Evolutionary conservation across 2,113 vertebrate species (phyloP), one percentile per base, ranked within the genome.

Genomic region (Spheniscus mendiculus): DNA sequence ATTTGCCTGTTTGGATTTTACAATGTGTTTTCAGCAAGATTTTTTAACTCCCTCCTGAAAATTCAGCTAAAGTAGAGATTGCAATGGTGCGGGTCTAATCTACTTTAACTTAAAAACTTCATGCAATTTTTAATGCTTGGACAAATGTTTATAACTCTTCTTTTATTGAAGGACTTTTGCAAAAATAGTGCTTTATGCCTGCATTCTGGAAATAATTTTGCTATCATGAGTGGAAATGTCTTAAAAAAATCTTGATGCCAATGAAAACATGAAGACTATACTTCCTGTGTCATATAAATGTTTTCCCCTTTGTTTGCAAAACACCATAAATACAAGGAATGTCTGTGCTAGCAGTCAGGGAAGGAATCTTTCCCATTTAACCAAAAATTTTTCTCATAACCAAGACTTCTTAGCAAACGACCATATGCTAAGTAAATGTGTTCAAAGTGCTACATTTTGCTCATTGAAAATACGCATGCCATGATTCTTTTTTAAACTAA

Each of bases 371-470:
- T 95, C 74, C 91, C 84, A 91, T 97, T 94, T 95, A 97, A 97
- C 92, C 89, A 95, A 96, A 96, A 88, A 63, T 1, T 62, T 78
- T 93, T 96, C 69, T 97, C 80, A 62, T 96, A 97, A 97, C 96
- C 91, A 95, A 90, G 93, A 88, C 47, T 95, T 88, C 80, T 90
- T 80, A 90, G 94, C 86, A 94, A 95, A 96, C 86, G 6, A 97
- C 92, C 93, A 95, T 97, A 97, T 91, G 94, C 89, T 96, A 91
- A 88, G 92, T 93, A 97, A 97, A 97, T 97, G 96, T 97, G 95
- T 97, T 97, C 87, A 40, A 94, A 97, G 97, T 94, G 90, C 82
- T 96, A 95, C 82, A 91, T 97, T 97, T 96, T 97, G 38, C 95
- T 97, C 96, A 93, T 18, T 87, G 93, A 87, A 97, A 96, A 93